Evolutionary conservation across 2,888 invertebrate species (phyloP), one percentile per base, ranked within the genome.

Genomic region (Caenorhabditis angaria): DNA sequence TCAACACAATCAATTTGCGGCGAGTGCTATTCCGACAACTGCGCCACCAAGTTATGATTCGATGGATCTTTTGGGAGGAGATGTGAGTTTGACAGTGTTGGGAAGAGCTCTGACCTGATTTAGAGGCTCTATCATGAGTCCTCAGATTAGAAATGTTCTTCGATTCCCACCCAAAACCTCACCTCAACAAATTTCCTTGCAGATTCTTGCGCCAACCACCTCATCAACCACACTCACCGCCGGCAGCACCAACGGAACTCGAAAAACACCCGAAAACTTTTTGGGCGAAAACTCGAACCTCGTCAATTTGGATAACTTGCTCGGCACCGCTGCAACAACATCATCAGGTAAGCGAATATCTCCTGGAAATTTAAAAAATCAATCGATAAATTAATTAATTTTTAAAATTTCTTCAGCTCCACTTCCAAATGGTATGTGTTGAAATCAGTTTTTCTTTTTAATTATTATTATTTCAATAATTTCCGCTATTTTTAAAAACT

Each of bases 261-360:
- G 79, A 12, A 96, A 95, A 90, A 95, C 95, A 61, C 96, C 97
- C 2, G 94, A 94, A 83, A 92, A 93, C 85, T 99, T 99, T 90
- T 92, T 99, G 62, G 97, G 97, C 54, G 95, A 95, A 89, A 97
- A 99, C 90, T 95, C 95, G 14, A 92, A 93, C 83, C 91, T 99
- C 83, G 97, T 99, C 77, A 97, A 99, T 91, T 91, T 99, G 89
- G 97, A 99, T 90, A 94, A 97, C 88, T 91, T 99, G 88, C 94
- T 99, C 83, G 86, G 88, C 18, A 92, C 90, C 10, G 41, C 58
- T 6, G 5, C 35, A 3, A n/a, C 47, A 10, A 25, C 18, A 22
- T 10, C 22, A 18, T 24, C 35, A 47, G 47, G 47, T 58, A 22
- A 5, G 6, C n/a, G n/a, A 53, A 53, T 48, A 14, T 48, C 8